Base-by-base conservation (phyloP, 1,140 invertebrate species). In the Drosophila insularis region DNA sequence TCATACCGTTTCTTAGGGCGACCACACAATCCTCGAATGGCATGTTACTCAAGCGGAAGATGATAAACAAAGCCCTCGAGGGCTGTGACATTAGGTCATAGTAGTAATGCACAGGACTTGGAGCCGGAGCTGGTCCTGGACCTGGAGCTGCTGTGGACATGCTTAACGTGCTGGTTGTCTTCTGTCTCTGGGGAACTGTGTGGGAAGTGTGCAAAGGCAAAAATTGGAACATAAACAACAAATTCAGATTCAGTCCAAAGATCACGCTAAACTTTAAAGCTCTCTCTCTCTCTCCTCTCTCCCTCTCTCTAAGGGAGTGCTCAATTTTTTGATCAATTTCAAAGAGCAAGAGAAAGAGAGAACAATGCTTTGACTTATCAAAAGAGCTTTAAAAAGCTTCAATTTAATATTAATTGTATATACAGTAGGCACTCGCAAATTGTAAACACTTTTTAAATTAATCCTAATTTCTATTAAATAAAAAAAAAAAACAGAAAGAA, bases 71-170 rank as follows among this genome's bases (percentile, higher is more conserved):
- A 1, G 95, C 94, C 89, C 96, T 93, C 13, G 94, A 95, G 35
- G 96, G 96, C 90, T 96, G 96, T 1, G 96, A 97, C 92, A 97
- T 93, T 10, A 96, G 92, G 92, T 96, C 95, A 73, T 93, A 95
- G 85, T 96, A 97, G 32, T 94, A 93, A 80, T 94, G 95, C 27
- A 96, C 54, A 17, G 81, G 72, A 23, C 79, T 55, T 60, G 76
- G 17, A 14, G 55, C 17, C 11, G 43, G 17, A 21, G 17, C 17
- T 21, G 43, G 71, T 17, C 79, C 56, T 60, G 76, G 32, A 32
- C 31, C 43, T 21, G 43, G 2, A 3, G 17, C 17, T 50, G 43
- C 8, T 10, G 17, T 21, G 17, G 43, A 81, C 64, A 63, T 79
- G 27, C 5, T 27, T 17, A 27, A 64, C 13, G 74, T 56, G 67